A percentile compares a stretch with the other conserved stretches of the same genome.
Conservation (phyloP, 2,113 vertebrate species). For the Equus quagga region DNA sequence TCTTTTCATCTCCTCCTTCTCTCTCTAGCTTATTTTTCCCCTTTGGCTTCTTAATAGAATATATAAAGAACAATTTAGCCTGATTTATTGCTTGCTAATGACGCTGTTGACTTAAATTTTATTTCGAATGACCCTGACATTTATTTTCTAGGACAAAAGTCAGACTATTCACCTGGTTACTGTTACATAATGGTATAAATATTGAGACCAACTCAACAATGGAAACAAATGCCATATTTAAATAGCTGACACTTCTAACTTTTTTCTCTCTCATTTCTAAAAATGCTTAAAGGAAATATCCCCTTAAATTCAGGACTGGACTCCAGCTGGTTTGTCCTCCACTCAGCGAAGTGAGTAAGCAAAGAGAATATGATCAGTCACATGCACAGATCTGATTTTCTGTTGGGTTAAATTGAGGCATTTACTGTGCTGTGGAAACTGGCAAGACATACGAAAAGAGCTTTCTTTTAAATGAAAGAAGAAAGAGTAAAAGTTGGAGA, state of each 20-base stretch:
- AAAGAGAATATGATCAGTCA: neutral
- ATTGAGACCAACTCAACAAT: neutral
- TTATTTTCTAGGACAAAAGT: constrained; percentile 26
- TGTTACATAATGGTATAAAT: neutral
- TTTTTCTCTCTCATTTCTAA: neutral
- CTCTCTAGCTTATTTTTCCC: neutral
- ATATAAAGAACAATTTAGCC: neutral
- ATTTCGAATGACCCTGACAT: neutral
- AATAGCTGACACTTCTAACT: neutral
- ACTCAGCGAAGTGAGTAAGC: constrained; percentile 29
- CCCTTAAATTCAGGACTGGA: neutral
- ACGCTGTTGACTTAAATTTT: neutral
- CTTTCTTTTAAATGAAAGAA: neutral
- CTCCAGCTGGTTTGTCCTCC: neutral
- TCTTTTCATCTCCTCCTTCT: neutral
- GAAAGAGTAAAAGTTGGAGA: neutral
- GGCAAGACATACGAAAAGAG: constrained; percentile 12
- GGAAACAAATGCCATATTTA: constrained; percentile 12
- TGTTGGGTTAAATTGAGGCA: neutral
- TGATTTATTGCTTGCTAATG: neutral
- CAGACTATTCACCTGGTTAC: neutral
- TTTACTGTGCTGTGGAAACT: constrained; percentile 37
- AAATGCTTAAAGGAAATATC: neutral
- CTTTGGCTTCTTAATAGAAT: neutral
- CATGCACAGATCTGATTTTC: neutral